phyloP scores from a whole-genome alignment of 2,113 vertebrate species.

The Rhadina sibilatrix region DNA sequence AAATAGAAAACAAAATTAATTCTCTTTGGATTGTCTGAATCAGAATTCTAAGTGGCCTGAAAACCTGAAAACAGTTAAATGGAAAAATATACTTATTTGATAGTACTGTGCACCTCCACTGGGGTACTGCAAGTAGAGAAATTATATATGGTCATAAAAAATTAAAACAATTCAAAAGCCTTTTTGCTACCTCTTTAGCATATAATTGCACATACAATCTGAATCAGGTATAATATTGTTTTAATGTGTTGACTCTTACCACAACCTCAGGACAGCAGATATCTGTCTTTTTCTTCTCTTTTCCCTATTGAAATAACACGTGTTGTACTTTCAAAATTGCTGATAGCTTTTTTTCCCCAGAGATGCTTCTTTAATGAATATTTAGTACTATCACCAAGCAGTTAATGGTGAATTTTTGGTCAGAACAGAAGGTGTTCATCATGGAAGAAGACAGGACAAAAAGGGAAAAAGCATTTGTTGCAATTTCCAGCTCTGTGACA shows the following conservation, averaged over 20 bases:
- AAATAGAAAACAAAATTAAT: not conserved
- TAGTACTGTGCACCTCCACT: not conserved
- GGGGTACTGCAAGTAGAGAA: not conserved
- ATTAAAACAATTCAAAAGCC: not conserved
- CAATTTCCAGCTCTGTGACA: not conserved
- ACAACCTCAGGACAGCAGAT: not conserved
- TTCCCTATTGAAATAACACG: rapidly evolving
- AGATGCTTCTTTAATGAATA: not conserved
- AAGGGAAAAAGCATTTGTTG: not conserved
- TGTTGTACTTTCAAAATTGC: not conserved
- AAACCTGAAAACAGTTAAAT: not conserved
- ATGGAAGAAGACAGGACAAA: not conserved
- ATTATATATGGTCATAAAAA: not conserved
- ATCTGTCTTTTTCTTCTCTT: not conserved
- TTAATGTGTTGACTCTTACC: not conserved
- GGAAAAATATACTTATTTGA: not conserved
- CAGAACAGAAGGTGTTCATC: not conserved
- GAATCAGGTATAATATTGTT: not conserved
- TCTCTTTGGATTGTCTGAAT: not conserved
- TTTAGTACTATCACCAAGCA: not conserved
- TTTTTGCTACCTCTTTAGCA: not conserved
- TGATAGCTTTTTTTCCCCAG: not conserved
- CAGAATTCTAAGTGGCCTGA: not conserved
- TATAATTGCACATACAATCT: not conserved
- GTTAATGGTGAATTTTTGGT: not conserved